Base-by-base conservation (phyloP, 2,797 vertebrate genomes). In the Manis javanica region DNA sequence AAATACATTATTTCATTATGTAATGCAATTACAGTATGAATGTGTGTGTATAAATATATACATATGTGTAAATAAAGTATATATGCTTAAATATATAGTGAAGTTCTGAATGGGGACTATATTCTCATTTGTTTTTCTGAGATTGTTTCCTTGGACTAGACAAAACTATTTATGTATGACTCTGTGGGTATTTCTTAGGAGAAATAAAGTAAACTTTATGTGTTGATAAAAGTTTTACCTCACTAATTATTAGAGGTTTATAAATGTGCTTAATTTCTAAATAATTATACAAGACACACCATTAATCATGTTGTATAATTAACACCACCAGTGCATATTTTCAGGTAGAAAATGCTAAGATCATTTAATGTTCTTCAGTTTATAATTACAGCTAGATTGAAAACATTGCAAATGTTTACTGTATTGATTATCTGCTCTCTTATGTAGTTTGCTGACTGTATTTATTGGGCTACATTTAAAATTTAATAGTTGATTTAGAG, bases 301-400 rank as follows among this genome's bases (percentile, higher is more conserved):
- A 98, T 97, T 98, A 97, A 94, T 98, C 91, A 87, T 95, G 59
- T 15, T 72, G 19, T 95, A 29, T 93, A 98, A 97, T 98, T 97
- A 96, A 59, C 39, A 95, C n/a, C 93, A 96, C 59, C 29, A 87
- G 21, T 87, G 81, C 7, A 94, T 88, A 87, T 96, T 97, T 98
- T 97, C 10, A 96, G 89, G 57, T 82, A 68, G 42, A 89, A 53
- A 68, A 89, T 92, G 59, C 24, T 84, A 95, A 86, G 97, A 96
- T 79, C 7, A 84, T 96, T 97, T 94, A 96, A 13, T 78, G 4
- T 81, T 68, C 95, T 96, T 87, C 95, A 97, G 92, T 64, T 97
- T 93, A 46, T 90, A 95, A 92, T 97, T 98, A 96, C 29, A 37
- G 9, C 23, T 84, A 90, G 19, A 97, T 95, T 77, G 92, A 91